Evolutionary conservation across 1,140 invertebrate genomes (phyloP).

Genomic region (Euura lappo): DNA sequence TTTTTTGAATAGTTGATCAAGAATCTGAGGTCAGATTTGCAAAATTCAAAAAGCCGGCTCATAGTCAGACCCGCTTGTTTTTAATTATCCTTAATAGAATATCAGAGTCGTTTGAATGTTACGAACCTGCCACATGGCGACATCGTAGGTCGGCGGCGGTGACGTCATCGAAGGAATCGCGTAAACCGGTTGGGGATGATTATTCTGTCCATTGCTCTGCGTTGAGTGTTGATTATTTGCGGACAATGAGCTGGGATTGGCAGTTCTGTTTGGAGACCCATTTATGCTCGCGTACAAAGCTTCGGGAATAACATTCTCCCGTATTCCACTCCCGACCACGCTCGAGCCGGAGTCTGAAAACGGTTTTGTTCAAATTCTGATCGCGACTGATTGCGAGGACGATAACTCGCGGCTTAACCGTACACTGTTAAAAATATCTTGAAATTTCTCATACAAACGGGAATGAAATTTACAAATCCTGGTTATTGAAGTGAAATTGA

Average conservation of each 20-base stretch:
- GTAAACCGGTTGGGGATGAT: conserved; percentile 46
- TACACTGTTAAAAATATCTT: no score
- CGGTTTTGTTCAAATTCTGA: neutral
- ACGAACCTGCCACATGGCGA: conserved; percentile 51
- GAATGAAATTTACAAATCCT: no score
- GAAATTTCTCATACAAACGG: no score
- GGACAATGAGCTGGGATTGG: conserved; percentile 30
- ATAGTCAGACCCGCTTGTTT: no score
- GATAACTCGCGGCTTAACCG: no score
- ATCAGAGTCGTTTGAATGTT: neutral
- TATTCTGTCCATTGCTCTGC: conserved; percentile 21
- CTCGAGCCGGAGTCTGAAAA: conserved; percentile 50
- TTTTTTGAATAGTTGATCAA: no score
- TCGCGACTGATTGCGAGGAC: no score
- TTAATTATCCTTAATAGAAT: no score
- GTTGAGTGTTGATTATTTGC: conserved; percentile 35
- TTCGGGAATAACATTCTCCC: conserved; percentile 48
- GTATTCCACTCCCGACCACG: conserved; percentile 39
- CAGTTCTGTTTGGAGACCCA: conserved; percentile 28
- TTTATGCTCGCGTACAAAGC: conserved; percentile 50
- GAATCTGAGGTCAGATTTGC: no score
- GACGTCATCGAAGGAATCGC: conserved; percentile 56
- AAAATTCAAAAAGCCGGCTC: no score
- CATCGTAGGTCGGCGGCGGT: conserved; percentile 58
- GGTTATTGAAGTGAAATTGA: no score